These are phyloP conservation scores for Apolygus lucorum DNA, from an alignment of 1,140 invertebrate species.

Conservation along the genomic window DNA sequence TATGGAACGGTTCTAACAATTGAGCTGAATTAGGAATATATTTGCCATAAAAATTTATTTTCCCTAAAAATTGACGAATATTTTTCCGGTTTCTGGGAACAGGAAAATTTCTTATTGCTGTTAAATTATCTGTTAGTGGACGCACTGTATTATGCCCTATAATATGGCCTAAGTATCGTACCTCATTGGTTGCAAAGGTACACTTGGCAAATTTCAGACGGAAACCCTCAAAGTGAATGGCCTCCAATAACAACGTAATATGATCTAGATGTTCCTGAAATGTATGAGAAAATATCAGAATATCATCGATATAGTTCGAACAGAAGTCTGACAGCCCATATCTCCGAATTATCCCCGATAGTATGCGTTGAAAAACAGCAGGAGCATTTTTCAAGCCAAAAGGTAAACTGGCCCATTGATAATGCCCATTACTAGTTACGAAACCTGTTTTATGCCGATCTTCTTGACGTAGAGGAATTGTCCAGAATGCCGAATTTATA, in stretches of 20 bases:
- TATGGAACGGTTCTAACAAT: slow-evolving; percentile 36
- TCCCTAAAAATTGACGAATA: slow-evolving; percentile 35
- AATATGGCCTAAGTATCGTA: slow-evolving; percentile 37
- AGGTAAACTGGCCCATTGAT: slow-evolving; percentile 36
- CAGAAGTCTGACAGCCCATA: slow-evolving; percentile 25
- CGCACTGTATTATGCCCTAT: slow-evolving; percentile 36
- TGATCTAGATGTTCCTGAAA: slow-evolving; percentile 31
- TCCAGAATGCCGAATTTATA: slow-evolving; percentile 41
- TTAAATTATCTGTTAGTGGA: slow-evolving; percentile 36
- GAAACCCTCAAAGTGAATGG: slow-evolving; percentile 35
- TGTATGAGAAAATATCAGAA: slow-evolving; percentile 30
- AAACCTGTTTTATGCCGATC: slow-evolving; percentile 39
- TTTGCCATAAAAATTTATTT: slow-evolving; percentile 38
- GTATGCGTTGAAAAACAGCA: slow-evolving; percentile 41
- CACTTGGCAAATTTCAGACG: slow-evolving; percentile 37
- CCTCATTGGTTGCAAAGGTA: slow-evolving; percentile 34
- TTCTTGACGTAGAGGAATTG: slow-evolving; percentile 36
- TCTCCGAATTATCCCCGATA: slow-evolving; percentile 25
- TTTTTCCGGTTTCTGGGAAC: slow-evolving; percentile 30
- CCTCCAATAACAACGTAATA: slow-evolving; percentile 21
- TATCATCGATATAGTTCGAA: slow-evolving; percentile 33
- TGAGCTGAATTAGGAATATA: slow-evolving; percentile 36
- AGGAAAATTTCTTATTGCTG: slow-evolving; percentile 37
- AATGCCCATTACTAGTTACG: slow-evolving; percentile 39
- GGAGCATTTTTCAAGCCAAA: slow-evolving; percentile 40